Evolutionary conservation across 2,888 invertebrate genomes (phyloP).

Genomic region (Campoplex capitator): DNA sequence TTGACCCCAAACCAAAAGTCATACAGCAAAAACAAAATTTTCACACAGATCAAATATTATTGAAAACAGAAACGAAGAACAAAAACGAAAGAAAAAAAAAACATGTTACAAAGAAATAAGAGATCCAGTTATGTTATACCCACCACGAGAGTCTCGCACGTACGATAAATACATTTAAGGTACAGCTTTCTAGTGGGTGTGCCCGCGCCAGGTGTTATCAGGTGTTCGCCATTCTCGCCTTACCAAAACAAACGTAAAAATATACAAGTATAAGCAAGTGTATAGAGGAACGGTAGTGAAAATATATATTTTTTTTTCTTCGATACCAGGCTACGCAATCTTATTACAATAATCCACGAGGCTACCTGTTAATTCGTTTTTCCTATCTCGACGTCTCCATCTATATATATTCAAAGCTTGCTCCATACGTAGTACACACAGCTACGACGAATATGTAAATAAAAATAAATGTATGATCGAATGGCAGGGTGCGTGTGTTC

Average conservation of each 20-base stretch:
- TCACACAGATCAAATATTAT: no score
- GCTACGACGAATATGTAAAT: neutral
- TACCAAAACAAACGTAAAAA: constrained; percentile 49
- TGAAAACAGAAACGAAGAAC: no score
- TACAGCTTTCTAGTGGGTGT: constrained; percentile 67
- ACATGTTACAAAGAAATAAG: constrained; percentile 38
- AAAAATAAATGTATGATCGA: neutral
- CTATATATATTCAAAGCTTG: constrained; percentile 11
- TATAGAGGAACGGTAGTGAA: neutral
- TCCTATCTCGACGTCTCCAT: constrained; percentile 45
- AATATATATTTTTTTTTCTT: neutral
- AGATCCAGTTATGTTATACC: constrained; percentile 46
- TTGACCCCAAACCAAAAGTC: neutral
- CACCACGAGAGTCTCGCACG: constrained; percentile 33
- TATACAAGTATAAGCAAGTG: neutral
- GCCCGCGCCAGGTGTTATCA: constrained; percentile 66
- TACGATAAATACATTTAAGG: constrained; percentile 23
- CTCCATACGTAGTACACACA: neutral
- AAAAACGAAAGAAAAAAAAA: no score
- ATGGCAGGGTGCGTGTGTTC: neutral
- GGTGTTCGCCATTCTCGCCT: constrained; percentile 68
- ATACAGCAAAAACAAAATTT: neutral
- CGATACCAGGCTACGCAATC: constrained; percentile 18
- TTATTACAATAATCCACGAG: constrained; percentile 53
- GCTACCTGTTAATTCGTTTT: constrained; percentile 66